Percentiles rank a stretch among this genome's conserved stretches.
These are phyloP conservation scores for Oithona nana DNA, from an alignment of 2,888 invertebrate genomes.

Conservation along the genomic window DNA sequence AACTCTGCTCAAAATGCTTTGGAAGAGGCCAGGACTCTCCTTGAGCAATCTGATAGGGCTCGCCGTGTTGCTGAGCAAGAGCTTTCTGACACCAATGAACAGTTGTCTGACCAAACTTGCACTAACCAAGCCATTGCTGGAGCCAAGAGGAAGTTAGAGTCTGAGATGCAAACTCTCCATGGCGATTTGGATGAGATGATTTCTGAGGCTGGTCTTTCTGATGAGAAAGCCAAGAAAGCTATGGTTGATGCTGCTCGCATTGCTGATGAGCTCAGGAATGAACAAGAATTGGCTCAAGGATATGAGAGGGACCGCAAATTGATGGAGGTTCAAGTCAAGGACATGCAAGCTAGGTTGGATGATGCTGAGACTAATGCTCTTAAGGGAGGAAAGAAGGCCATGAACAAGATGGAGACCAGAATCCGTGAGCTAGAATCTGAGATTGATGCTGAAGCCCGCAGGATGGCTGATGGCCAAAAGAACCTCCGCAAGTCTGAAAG, in stretches of 20 bases:
- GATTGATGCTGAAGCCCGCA: conserved; percentile 35
- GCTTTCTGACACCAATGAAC: conserved; percentile 89
- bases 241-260: conserved; percentile 96
- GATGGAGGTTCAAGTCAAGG: conserved; percentile 14
- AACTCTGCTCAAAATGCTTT: conserved; percentile 92
- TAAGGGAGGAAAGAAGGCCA: conserved; percentile 37
- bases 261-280: conserved; percentile 65
- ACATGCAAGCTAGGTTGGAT: conserved; percentile 31
- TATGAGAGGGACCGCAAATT: conserved; percentile 14
- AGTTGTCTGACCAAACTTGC: conserved; percentile 85
- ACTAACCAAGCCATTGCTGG: conserved; percentile 82
- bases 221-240: conserved; percentile 96
- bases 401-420: conserved; percentile 35
- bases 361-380: conserved; percentile 38
- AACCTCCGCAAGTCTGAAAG: conserved; percentile 34
- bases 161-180: conserved; percentile 92
- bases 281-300: conserved; percentile 17
- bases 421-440: conserved; percentile 31
- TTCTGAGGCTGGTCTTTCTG: conserved; percentile 95
- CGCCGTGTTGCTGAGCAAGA: conserved; percentile 95
- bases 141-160: conserved; percentile 97
- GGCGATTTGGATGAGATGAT: conserved; percentile 94
- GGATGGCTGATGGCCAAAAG: conserved; percentile 36
- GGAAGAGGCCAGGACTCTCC: conserved; percentile 85
- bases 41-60: conserved; percentile 94